Percentiles rank a stretch among this genome's conserved stretches.
Conservation (phyloP, 2,888 invertebrate genomes). For the Apamea sordens region DNA sequence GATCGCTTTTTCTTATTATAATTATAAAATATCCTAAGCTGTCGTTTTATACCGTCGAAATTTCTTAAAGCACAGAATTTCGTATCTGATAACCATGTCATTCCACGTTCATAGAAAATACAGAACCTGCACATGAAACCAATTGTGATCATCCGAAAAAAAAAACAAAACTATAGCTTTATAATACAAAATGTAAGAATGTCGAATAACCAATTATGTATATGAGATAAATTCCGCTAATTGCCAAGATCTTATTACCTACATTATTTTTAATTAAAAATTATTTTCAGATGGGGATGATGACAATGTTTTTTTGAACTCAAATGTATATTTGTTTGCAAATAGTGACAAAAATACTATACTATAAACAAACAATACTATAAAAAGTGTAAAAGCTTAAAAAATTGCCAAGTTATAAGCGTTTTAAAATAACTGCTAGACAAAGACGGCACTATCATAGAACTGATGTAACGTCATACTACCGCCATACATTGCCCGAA, state of each 20-base stretch:
- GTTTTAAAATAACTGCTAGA: not conserved
- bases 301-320: not conserved
- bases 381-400: too few species aligned
- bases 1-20: not conserved
- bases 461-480: not conserved
- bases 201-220: conserved; percentile 32
- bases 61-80: not conserved
- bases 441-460: not conserved
- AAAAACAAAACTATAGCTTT: conserved; percentile 43
- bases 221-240: conserved; percentile 26
- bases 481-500: not conserved
- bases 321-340: not conserved
- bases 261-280: conserved; percentile 23
- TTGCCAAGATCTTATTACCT: conserved; percentile 44
- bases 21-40: not conserved
- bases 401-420: not conserved
- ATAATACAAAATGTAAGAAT: conserved; percentile 24
- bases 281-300: conserved; percentile 2
- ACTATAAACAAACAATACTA: too few species aligned
- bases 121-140: conserved; percentile 8
- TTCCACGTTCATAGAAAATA: conserved; percentile 30
- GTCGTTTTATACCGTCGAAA: not conserved
- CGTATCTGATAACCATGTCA: not conserved
- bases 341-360: too few species aligned
- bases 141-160: conserved; percentile 25